A percentile compares a stretch with the other conserved stretches of the same genome.
Evolutionary conservation across 2,113 vertebrate genomes (phyloP).

Genomic region (Dipodomys merriami): DNA sequence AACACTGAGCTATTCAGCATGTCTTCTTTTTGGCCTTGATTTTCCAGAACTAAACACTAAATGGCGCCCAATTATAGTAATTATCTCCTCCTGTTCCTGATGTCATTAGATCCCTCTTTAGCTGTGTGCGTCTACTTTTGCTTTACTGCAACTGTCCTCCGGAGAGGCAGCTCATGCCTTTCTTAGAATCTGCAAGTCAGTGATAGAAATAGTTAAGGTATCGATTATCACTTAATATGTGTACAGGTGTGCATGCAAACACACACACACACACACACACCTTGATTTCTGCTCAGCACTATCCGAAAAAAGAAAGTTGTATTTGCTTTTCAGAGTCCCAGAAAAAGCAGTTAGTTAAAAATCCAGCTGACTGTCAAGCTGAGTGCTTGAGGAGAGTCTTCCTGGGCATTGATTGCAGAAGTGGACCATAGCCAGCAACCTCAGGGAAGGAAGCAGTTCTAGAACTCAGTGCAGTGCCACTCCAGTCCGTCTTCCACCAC

Average conservation of each 20-base stretch:
- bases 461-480: neutral
- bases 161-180: neutral
- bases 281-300: neutral
- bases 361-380: neutral
- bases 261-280: no score
- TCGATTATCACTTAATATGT: neutral
- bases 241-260: neutral
- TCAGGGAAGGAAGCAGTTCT: neutral
- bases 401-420: neutral
- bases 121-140: neutral
- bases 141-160: neutral
- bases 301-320: neutral
- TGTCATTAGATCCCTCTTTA: neutral
- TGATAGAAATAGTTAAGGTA: neutral
- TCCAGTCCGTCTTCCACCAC: fast-evolving
- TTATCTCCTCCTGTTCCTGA: neutral
- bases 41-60: conserved; percentile 30
- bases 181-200: neutral
- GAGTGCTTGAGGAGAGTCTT: fast-evolving
- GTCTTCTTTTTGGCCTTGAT: neutral
- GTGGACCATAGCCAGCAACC: neutral
- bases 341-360: neutral
- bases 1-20: neutral
- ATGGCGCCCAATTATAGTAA: neutral
- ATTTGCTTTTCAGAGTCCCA: neutral